Evolutionary conservation across 92 coral and sea anemone species (phyloP).

Genomic region (Zoanthus sociatus): DNA sequence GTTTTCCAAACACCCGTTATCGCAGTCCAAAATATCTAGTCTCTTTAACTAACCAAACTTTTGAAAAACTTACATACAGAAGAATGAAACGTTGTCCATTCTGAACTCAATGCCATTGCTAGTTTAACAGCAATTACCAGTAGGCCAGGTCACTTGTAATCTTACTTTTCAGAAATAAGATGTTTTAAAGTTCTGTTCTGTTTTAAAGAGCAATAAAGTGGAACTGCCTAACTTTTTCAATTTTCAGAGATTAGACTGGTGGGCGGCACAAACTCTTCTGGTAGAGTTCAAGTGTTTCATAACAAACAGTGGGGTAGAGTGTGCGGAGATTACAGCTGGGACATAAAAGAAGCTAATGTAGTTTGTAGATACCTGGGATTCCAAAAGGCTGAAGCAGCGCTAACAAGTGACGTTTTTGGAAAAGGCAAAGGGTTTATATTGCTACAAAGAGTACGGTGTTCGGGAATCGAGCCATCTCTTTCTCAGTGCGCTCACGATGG

Average conservation of each 20-base stretch:
- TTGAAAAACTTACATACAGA: too few relatives aligned
- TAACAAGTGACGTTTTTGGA: conserved; percentile 17
- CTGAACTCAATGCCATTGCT: too few relatives aligned
- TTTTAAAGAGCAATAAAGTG: neutral
- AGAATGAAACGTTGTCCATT: too few relatives aligned
- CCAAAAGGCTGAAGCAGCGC: conserved; percentile 26
- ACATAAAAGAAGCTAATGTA: conserved; percentile 10
- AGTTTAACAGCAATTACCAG: too few relatives aligned
- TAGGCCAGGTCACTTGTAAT: too few relatives aligned
- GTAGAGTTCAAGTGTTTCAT: conserved; percentile 28
- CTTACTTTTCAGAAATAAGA: too few relatives aligned
- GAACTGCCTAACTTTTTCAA: neutral
- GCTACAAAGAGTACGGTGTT: conserved; percentile 22
- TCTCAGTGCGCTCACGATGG: conserved; percentile 25
- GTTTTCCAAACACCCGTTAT: too few relatives aligned
- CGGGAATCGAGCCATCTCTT: conserved; percentile 34
- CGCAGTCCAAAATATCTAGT: too few relatives aligned
- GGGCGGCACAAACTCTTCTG: conserved; percentile 37
- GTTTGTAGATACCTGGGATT: conserved; percentile 35
- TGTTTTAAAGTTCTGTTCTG: neutral
- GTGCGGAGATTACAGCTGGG: conserved; percentile 34
- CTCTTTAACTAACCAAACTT: too few relatives aligned
- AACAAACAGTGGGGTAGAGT: conserved; percentile 29
- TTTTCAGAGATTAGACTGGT: conserved; percentile 34
- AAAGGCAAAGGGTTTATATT: conserved; percentile 26